Conservation (phyloP, 1,140 invertebrate genomes). For the Hydropsyche tenuis region DNA sequence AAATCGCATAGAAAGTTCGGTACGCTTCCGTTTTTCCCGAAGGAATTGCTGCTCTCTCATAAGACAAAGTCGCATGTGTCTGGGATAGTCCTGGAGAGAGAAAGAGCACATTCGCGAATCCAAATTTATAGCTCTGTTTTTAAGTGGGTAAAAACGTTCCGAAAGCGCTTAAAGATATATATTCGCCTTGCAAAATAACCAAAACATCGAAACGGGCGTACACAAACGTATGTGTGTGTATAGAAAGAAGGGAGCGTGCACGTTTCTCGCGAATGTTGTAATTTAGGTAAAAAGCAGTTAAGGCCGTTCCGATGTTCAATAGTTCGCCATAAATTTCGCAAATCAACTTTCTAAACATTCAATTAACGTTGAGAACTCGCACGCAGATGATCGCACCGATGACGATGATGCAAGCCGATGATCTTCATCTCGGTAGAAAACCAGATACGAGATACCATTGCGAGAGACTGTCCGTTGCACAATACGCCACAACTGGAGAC, state of each 20-base stretch:
- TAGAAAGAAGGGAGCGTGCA: neutral
- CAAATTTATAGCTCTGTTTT: slow-evolving; percentile 28
- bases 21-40: slow-evolving; percentile 8
- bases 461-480: neutral
- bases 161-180: neutral
- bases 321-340: slow-evolving; percentile 2
- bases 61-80: slow-evolving; percentile 21
- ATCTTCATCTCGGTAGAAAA: slow-evolving; percentile 1
- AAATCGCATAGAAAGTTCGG: slow-evolving; percentile 20
- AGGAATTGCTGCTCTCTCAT: slow-evolving; percentile 22
- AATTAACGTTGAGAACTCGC: neutral
- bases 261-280: neutral
- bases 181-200: neutral
- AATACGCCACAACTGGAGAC: neutral
- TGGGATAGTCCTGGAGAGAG: neutral
- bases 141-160: slow-evolving; percentile 2
- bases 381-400: neutral
- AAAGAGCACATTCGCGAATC: slow-evolving; percentile 8
- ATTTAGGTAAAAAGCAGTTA: neutral
- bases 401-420: neutral
- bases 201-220: neutral
- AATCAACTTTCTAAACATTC: slow-evolving; percentile 21
- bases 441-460: neutral
- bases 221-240: neutral
- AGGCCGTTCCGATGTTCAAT: neutral